These are phyloP conservation scores for Lathamus discolor DNA, from an alignment of 2,113 vertebrate genomes.

Conservation along the genomic window DNA sequence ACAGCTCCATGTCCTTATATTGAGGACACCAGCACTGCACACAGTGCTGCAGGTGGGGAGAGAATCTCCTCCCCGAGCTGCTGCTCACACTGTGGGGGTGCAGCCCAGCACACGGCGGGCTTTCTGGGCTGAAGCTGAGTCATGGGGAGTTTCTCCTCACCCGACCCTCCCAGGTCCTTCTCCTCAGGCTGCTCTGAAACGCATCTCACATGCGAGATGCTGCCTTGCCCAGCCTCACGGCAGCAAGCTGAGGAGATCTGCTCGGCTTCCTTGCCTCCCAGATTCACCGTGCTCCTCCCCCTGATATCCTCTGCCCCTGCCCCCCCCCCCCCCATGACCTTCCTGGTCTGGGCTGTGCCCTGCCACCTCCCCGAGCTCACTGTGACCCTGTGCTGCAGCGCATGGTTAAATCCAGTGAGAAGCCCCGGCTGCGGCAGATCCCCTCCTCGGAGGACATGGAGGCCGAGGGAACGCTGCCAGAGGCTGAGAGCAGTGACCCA, in stretches of 20 bases:
- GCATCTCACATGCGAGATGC: rapidly evolving
- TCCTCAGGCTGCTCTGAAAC: not conserved
- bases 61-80: not conserved
- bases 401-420: slow-evolving; percentile 88
- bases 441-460: slow-evolving; percentile 90
- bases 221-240: rapidly evolving
- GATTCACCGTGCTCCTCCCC: rapidly evolving
- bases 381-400: slow-evolving; percentile 52
- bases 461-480: slow-evolving; percentile 68
- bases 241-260: not conserved
- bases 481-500: slow-evolving; percentile 57
- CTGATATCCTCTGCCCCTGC: not conserved
- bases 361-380: not conserved
- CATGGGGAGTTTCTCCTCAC: not conserved
- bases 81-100: not conserved
- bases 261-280: not conserved
- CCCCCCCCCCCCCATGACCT: not conserved
- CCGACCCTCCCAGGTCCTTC: not conserved
- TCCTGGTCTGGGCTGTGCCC: not conserved
- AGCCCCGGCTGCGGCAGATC: slow-evolving; percentile 88
- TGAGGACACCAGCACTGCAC: not conserved
- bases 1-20: not conserved
- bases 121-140: not conserved
- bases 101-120: not conserved
- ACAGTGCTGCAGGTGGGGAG: not conserved